Evolutionary conservation across 2,797 vertebrate genomes (phyloP).

Genomic region (Eidolon dupreanum): DNA sequence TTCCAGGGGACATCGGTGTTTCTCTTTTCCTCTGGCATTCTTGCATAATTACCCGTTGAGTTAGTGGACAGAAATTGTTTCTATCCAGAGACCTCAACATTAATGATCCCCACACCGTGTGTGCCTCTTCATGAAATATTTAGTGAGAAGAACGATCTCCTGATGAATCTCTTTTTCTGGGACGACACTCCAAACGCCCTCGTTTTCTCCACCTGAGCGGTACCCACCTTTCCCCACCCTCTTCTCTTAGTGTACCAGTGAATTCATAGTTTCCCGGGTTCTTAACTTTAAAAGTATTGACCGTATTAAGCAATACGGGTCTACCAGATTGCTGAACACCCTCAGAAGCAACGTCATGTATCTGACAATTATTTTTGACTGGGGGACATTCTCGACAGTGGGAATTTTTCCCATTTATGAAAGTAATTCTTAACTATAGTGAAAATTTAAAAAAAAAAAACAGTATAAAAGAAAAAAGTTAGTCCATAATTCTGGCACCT

Average conservation of each 20-base stretch:
- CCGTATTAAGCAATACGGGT: background rate
- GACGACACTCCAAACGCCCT: background rate
- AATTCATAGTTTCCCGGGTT: background rate
- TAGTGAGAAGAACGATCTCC: background rate
- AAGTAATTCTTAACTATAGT: background rate
- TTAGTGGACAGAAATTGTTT: background rate
- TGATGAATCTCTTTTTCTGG: background rate
- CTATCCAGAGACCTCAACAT: background rate
- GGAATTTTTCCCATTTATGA: conserved; percentile 4
- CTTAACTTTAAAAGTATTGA: background rate
- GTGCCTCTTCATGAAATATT: background rate
- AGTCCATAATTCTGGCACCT: background rate
- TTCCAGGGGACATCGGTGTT: background rate
- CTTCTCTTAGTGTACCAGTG: background rate
- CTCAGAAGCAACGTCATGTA: background rate
- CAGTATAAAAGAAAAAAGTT: background rate
- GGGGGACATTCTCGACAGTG: background rate
- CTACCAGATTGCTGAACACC: background rate
- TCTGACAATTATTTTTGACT: background rate
- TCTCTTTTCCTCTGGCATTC: background rate
- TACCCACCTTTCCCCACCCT: background rate
- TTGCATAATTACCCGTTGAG: background rate
- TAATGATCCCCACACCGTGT: background rate
- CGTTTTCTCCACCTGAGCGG: background rate
- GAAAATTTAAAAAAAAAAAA: background rate